phyloP scores from a whole-genome alignment of 2,888 invertebrate genomes.

The Pseudococcus viburni region DNA sequence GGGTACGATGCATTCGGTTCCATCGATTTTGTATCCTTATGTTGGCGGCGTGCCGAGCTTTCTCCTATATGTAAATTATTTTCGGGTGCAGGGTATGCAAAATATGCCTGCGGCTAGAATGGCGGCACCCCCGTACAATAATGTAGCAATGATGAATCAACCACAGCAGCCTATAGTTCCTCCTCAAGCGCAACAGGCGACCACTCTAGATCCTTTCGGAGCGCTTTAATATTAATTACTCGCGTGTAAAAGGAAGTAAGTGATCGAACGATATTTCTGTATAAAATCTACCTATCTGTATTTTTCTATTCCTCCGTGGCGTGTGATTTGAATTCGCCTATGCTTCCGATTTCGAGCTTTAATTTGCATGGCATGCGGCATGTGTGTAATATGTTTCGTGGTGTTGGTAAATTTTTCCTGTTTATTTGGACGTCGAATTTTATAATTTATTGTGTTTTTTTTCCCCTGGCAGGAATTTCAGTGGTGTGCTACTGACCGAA shows the following conservation, averaged over 20 bases:
- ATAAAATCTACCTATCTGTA: not conserved
- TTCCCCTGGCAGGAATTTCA: slow-evolving; percentile 56
- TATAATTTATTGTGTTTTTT: not conserved
- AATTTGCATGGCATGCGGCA: slow-evolving; percentile 45
- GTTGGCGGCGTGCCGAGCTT: slow-evolving; percentile 34
- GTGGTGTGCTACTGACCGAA: slow-evolving; percentile 61
- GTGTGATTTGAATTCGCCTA: not conserved
- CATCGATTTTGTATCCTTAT: not conserved
- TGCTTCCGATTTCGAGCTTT: slow-evolving; percentile 30
- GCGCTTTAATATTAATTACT: slow-evolving; percentile 57
- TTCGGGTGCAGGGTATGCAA: slow-evolving; percentile 66
- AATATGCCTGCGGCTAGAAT: slow-evolving; percentile 65
- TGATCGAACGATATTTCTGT: slow-evolving; percentile 28
- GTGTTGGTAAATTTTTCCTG: not conserved
- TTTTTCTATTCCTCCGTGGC: not conserved
- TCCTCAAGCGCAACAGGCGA: slow-evolving; percentile 57
- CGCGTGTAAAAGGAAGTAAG: slow-evolving; percentile 55
- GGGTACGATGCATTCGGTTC: not conserved
- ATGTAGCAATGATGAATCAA: slow-evolving; percentile 54
- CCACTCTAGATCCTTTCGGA: slow-evolving; percentile 65
- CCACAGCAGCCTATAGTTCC: slow-evolving; percentile 61
- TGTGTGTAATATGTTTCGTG: slow-evolving; percentile 2
- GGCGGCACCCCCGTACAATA: slow-evolving; percentile 63
- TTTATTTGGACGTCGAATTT: not conserved
- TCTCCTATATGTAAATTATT: slow-evolving; percentile 64